Evolutionary conservation across 1,140 invertebrate species (phyloP), one percentile per base, ranked within the genome.

Genomic region (Drosophila novamexicana): DNA sequence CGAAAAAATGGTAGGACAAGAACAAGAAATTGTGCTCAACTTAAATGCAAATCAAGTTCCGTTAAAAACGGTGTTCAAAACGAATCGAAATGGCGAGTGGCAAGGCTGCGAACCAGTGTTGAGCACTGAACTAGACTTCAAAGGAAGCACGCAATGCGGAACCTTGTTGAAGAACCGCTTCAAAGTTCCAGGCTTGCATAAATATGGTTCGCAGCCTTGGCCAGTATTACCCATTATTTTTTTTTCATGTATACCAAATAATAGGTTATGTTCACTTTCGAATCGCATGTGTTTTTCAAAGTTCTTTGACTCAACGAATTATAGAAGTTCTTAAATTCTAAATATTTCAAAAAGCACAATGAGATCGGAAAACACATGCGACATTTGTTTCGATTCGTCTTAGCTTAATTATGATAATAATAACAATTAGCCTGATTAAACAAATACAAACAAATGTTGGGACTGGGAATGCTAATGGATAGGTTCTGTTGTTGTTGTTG

Each of bases 11-110:
- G 49, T 12, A 49, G 42, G 72, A 75, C 71, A 83, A 71, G 37
- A 54, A 83, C 54, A 88, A 14, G 14, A 14, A 83, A 63, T 69
- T 89, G 83, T 76, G 58, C 45, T 50, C 12, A 86, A 82, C 67
- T 50, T 6, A 88, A 57, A 63, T 36, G 65, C 69, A 54, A 22
- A 54, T 42, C n/a, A 47, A 49, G 72, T n/a, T 34, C 22, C 10
- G 39, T 53, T 29, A 52, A 62, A 54, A 45, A 12, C 32, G 16
- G 14, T 10, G 22, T 29, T 29, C 22, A 29, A 39, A 66, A 29
- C 53, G 63, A 72, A 72, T 58, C 53, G 63, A 72, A 56, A 14
- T 42, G 12, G n/a, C 32, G 7, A 52, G n/a, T 52, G 29, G 0
- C 22, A 10, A 32, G 18, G 29, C 12, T 16, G 12, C 18, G 47